Evolutionary conservation across 2,113 vertebrate species (phyloP), one percentile per base, ranked within the genome.

Genomic region (Tinamus guttatus): DNA sequence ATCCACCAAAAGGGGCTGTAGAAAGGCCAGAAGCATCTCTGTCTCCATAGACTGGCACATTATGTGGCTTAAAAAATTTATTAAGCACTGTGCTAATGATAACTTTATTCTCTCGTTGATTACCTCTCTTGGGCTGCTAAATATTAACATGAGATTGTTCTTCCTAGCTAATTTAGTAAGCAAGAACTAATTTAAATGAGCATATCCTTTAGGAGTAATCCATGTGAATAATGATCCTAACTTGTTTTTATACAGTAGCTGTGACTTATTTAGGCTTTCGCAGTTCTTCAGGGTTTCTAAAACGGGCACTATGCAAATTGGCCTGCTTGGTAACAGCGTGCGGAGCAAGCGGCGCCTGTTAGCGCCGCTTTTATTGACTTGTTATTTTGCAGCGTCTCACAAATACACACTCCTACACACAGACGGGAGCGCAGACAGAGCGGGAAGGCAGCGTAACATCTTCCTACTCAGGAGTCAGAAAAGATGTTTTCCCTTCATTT

Each of bases 151-250:
- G 19, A 84, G 38, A 60, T 62, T 91, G 59, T 21, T 96, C 87
- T 93, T 89, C 92, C 95, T 51, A 56, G 91, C 74, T 79, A 77
- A 83, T 93, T 89, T 88, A 83, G 78, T 9, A 43, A 91, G 95
- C 78, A 40, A 83, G 47, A 87, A 56, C 86, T 80, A 51, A 91
- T 49, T 62, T 54, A 90, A 51, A 77, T 11, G 74, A 94, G 60
- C 70, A 24, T 7, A 19, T 96, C 91, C 90, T 94, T 64, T 52
- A 90, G 92, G 87, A 94, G 45, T 67, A 87, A 90, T 36, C 73
- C 89, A 17, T 2, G 43, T 58, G 76, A 91, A 77, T 86, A 91
- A 92, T 16, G 65, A 59, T 19, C 64, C 43, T 4, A 7, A 24
- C 79, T 78, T 51, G 7, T 71, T 65, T 52, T 74, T 51, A 24